A percentile compares a stretch with the other conserved stretches of the same genome.
Conservation (phyloP, 2,113 vertebrate genomes). For the Mobula birostris region DNA sequence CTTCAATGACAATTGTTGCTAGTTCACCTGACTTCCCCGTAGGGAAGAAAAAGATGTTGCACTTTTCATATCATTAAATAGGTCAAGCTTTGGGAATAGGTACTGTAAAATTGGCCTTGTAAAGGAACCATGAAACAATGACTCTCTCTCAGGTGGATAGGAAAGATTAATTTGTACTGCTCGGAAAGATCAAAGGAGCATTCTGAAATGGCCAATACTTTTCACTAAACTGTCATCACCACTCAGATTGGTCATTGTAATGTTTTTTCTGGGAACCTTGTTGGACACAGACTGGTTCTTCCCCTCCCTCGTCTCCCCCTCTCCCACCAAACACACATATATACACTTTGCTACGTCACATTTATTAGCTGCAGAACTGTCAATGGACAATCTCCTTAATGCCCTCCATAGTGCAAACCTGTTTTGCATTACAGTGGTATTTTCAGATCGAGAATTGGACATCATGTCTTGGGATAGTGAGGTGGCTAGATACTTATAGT, state of each 20-base stretch:
- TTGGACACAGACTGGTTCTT: neutral
- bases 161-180: neutral
- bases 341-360: neutral
- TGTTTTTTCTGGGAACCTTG: neutral
- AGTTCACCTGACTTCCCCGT: too few species aligned
- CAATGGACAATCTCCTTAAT: neutral
- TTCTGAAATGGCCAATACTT: neutral
- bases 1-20: too few species aligned
- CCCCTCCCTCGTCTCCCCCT: too few species aligned
- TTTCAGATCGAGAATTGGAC: neutral
- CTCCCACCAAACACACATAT: too few species aligned
- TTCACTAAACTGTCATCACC: neutral
- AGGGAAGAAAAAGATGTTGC: neutral
- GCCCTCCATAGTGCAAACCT: neutral
- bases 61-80: neutral
- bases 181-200: neutral
- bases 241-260: neutral
- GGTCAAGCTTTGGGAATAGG: neutral
- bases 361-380: neutral
- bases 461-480: neutral
- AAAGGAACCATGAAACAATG: neutral
- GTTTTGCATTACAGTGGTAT: neutral
- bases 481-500: neutral
- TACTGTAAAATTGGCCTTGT: neutral
- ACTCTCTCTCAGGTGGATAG: neutral